Base-by-base conservation (phyloP, 2,888 invertebrate species). In the Notodonta dromedarius region DNA sequence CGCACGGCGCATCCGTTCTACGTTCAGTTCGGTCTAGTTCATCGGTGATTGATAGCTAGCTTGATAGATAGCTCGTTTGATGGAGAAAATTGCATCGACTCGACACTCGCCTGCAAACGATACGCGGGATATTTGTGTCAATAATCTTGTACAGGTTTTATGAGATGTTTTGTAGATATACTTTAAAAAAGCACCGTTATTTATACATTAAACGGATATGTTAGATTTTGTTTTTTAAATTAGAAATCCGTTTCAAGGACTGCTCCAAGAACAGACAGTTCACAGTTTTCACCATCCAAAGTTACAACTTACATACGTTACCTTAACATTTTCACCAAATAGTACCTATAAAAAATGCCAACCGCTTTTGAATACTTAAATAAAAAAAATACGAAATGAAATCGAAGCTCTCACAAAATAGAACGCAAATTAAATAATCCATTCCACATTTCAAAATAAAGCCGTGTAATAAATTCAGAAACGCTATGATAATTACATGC, bases 31-130 rank as follows among this genome's bases (percentile, higher is more conserved):
- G 66, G 60, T 67, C 68, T 66, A 68, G 69, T 67, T 70, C 65
- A 59, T 59, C 55, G 59, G 76, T 78, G 82, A 84, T 84, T 80
- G 84, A 84, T 84, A 71, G 69, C 68, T 60, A 50, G 57, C 65
- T 65, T 75, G 76, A 78, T 76, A 79, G 76, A 80, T 79, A 74
- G 71, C 63, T 76, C 56, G 74, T 67, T 72, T 76, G 77, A 76
- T 73, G 77, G 67, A 66, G 70, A 65, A 80, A 80, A 84, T 81
- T 79, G 82, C 81, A 77, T 66, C 71, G 63, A 63, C 67, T 71
- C 63, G 61, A 71, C 74, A 77, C 83, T 84, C 80, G 82, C 78
- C 78, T 83, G 81, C 52, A 73, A 71, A 69, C 60, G 69, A 71
- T 67, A 67, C 58, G 63, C 4, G 51, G 39, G 60, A 70, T 71